Evolutionary conservation across 30 jellyfish, hydroid and myxozoan genomes (phyloP).

Genomic region (Hydractinia echinata): DNA sequence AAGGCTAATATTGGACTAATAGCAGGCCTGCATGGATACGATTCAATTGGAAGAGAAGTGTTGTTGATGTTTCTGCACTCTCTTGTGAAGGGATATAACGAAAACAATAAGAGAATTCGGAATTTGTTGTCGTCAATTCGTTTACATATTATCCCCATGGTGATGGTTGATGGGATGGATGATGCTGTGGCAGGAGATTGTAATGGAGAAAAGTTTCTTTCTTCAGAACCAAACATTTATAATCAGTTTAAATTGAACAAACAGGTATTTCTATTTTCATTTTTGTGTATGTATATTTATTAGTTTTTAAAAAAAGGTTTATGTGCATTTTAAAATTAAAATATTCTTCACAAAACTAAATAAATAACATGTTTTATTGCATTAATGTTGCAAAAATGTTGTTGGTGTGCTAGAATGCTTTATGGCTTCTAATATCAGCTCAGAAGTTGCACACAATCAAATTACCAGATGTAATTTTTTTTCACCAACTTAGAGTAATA

Average conservation of each 20-base stretch:
- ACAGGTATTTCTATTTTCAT: not conserved
- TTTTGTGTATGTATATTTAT: not conserved
- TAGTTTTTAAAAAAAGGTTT: not conserved
- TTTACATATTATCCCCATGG: constrained; percentile 63
- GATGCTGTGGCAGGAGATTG: constrained; percentile 85
- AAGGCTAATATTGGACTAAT: constrained; percentile 69
- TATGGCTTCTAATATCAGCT: no score
- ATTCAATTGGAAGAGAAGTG: constrained; percentile 76
- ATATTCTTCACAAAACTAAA: not conserved
- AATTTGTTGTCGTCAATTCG: constrained; percentile 44
- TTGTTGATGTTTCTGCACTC: constrained; percentile 81
- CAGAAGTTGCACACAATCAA: no score
- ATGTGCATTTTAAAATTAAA: not conserved
- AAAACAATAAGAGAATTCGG: constrained; percentile 43
- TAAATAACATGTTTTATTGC: no score
- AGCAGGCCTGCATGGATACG: constrained; percentile 86
- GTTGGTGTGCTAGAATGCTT: no score
- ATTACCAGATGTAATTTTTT: no score
- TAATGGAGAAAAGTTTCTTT: constrained; percentile 49
- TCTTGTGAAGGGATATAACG: constrained; percentile 52
- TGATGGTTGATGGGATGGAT: constrained; percentile 76
- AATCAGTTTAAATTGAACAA: constrained; percentile 37
- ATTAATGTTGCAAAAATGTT: no score
- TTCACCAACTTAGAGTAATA: no score
- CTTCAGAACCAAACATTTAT: constrained; percentile 58